Evolutionary conservation across 2,113 vertebrate species (phyloP).

Genomic region (Gorsachius goisagi): DNA sequence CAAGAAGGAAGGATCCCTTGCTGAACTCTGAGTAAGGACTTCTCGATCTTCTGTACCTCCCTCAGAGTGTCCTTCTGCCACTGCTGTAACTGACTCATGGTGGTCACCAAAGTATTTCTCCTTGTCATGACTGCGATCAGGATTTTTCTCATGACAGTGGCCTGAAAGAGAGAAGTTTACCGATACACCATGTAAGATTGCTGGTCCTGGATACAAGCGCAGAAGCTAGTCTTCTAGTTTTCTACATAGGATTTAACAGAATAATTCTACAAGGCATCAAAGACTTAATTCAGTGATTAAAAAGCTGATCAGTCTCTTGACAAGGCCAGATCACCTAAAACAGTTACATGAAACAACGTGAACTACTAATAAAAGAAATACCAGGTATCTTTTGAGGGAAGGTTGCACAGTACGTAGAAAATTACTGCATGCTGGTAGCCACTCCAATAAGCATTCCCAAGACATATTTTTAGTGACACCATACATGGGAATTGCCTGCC

Average conservation of each 20-base stretch:
- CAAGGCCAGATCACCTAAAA: not conserved
- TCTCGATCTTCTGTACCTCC: slow-evolving; percentile 32
- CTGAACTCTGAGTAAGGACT: slow-evolving; percentile 47
- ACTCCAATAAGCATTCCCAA: not conserved
- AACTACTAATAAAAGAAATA: not conserved
- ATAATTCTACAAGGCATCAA: not conserved
- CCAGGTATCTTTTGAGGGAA: not conserved
- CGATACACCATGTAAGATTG: not conserved
- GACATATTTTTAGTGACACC: not conserved
- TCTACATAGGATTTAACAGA: not conserved
- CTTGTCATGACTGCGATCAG: slow-evolving; percentile 62
- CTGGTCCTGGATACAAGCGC: not conserved
- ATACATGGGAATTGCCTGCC: not conserved
- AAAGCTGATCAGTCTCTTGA: not conserved
- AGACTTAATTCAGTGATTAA: not conserved
- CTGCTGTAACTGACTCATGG: slow-evolving; percentile 31
- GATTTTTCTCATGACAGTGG: slow-evolving; percentile 71
- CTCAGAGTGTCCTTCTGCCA: slow-evolving; percentile 48
- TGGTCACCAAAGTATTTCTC: slow-evolving; percentile 73
- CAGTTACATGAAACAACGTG: not conserved
- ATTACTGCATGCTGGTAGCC: not conserved
- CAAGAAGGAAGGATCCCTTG: slow-evolving; percentile 63
- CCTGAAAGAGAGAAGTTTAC: slow-evolving; percentile 67
- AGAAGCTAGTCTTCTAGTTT: not conserved
- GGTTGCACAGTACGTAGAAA: not conserved